A percentile compares a stretch with the other conserved stretches of the same genome.
Conservation (phyloP, 2,113 vertebrate genomes). For the Ranitomeya imitator region DNA sequence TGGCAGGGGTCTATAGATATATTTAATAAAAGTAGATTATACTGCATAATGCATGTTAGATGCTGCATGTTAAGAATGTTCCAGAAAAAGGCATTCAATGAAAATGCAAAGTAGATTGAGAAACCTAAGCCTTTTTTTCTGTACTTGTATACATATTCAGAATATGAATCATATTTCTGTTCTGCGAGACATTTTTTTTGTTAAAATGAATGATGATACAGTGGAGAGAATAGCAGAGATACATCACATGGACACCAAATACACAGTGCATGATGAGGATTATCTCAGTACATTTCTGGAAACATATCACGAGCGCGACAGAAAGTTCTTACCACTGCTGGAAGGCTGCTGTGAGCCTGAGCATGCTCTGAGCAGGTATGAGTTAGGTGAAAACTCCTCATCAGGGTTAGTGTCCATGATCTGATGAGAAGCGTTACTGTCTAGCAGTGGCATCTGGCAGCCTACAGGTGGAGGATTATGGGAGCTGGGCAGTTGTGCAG, state of each 20-base stretch:
- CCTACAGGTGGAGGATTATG: constrained; percentile 89
- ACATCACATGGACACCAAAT: constrained; percentile 26
- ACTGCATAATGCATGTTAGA: background rate
- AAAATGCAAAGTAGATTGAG: background rate
- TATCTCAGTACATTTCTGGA: constrained; percentile 12
- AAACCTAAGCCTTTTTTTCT: background rate
- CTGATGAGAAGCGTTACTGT: constrained; percentile 97
- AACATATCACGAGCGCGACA: constrained; percentile 62
- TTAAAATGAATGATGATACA: constrained; percentile 14
- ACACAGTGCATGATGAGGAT: constrained; percentile 15
- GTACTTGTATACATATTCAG: background rate
- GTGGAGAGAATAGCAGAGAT: constrained; percentile 12
- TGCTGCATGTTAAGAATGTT: background rate
- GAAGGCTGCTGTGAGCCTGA: constrained; percentile 82
- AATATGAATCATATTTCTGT: constrained; percentile 1
- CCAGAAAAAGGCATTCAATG: background rate
- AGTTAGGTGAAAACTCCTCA: constrained; percentile 90
- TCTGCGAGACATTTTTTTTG: background rate
- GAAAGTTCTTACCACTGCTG: constrained; percentile 87
- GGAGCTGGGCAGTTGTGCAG: constrained; percentile 89
- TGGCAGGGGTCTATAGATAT: background rate
- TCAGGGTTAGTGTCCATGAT: constrained; percentile 96
- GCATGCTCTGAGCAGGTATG: constrained; percentile 92
- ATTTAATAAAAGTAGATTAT: background rate
- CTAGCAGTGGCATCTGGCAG: constrained; percentile 99